Percentiles rank a stretch among this genome's conserved stretches.
Evolutionary conservation across 2,113 vertebrate species (phyloP).

Genomic region (Melanocharis versteri): DNA sequence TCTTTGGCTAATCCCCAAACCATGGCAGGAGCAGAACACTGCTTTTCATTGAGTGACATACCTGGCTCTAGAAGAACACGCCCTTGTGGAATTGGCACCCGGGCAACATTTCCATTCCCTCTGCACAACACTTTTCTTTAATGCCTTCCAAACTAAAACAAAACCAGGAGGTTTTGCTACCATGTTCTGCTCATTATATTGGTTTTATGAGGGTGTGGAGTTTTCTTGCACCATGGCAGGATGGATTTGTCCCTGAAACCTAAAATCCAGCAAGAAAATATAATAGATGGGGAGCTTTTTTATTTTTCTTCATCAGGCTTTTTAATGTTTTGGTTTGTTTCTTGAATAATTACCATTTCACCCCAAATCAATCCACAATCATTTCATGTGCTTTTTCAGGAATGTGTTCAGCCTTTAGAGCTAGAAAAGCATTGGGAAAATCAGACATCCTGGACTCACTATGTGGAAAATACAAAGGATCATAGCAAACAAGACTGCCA

Average conservation of each 20-base stretch:
- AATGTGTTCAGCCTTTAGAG: not conserved
- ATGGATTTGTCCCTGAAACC: slow-evolving; percentile 15
- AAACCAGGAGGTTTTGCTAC: slow-evolving; percentile 31
- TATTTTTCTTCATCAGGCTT: not conserved
- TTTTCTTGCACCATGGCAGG: not conserved
- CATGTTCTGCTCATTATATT: slow-evolving; percentile 23
- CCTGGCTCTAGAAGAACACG: slow-evolving; percentile 47
- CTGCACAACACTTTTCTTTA: slow-evolving; percentile 28
- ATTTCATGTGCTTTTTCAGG: not conserved
- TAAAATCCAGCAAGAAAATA: not conserved
- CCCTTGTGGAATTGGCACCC: slow-evolving; percentile 57
- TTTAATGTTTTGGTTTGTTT: not conserved
- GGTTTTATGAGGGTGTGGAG: slow-evolving; percentile 33
- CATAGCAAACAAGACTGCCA: not conserved
- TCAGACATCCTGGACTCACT: not conserved
- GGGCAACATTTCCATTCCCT: slow-evolving; percentile 23
- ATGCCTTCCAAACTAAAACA: slow-evolving; percentile 48
- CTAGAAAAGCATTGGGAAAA: not conserved
- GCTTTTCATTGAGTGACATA: slow-evolving; percentile 60
- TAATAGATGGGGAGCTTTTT: not conserved
- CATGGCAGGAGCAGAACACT: slow-evolving; percentile 42
- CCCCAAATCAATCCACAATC: not conserved
- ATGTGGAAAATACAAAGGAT: slow-evolving; percentile 6
- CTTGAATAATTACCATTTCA: not conserved
- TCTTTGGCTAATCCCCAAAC: slow-evolving; percentile 50